Conservation (phyloP, 1,140 invertebrate genomes). For the Drosophila sp. region DNA sequence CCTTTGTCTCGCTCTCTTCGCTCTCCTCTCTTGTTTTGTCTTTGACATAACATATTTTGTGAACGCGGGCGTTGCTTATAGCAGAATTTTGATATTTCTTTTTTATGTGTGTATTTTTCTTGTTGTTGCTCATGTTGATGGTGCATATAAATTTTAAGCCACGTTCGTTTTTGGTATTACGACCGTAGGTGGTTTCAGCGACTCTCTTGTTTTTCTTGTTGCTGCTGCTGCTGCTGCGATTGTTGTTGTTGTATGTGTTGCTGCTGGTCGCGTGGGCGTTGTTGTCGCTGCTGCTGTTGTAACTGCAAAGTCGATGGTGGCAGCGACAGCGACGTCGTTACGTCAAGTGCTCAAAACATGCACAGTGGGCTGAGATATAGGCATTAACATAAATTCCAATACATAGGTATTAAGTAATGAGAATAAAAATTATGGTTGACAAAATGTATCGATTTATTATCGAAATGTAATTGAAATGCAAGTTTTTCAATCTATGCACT, state of each 20-base stretch:
- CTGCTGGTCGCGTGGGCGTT: constrained; percentile 31
- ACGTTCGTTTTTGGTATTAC: constrained; percentile 69
- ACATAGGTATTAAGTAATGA: too few species aligned
- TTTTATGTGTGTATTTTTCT: constrained; percentile 35
- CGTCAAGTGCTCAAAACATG: constrained; percentile 32
- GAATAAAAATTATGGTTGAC: too few species aligned
- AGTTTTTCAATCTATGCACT: too few species aligned
- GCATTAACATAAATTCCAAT: constrained; percentile 3
- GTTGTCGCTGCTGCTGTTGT: constrained; percentile 34
- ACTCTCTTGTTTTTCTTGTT: constrained; percentile 27
- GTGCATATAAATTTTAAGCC: constrained; percentile 49
- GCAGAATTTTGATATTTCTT: constrained; percentile 63
- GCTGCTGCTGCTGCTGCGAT: constrained; percentile 21
- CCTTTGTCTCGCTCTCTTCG: constrained; percentile 1
- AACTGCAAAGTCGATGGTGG: constrained; percentile 14
- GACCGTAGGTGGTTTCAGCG: constrained; percentile 62
- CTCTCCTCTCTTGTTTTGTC: constrained; percentile 4
- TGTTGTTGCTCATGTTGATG: constrained; percentile 33
- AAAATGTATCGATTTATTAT: too few species aligned
- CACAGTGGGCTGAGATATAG: constrained; percentile 25
- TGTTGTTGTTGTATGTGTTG: constrained; percentile 20
- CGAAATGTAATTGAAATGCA: too few species aligned
- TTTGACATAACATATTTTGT: constrained; percentile 45
- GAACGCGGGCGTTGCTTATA: constrained; percentile 65
- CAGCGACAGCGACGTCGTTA: constrained; percentile 6